Base-by-base conservation (phyloP, 2,888 invertebrate genomes). In the Darwinula stevensoni region DNA sequence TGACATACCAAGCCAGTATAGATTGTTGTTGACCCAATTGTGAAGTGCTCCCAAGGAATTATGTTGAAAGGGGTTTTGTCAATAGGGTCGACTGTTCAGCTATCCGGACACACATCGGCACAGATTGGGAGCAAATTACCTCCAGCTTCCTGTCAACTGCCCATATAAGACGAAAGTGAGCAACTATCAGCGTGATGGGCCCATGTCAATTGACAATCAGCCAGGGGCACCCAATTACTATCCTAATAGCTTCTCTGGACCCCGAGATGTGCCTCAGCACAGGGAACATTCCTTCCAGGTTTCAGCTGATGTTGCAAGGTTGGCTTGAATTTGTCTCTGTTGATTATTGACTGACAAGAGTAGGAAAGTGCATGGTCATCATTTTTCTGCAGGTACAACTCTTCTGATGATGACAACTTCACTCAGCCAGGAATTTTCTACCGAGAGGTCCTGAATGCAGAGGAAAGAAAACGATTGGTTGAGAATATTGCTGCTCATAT, bases 221-320 rank as follows among this genome's bases (percentile, higher is more conserved):
- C 68, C 65, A 4, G 73, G 71, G 15, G 71, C 73, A 3, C 91
- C 91, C 3, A 91, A 91, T 53, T 94, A 94, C 50, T 84, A 65
- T 58, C 94, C 94, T 1, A 94, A 94, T 57, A 86, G 86, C 38
- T 94, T 88, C 54, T 60, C 63, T 37, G 91, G 91, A 0, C 84
- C 88, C 0, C 36, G 41, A 17, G 62, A 65, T 39, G 41, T 47
- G 33, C 63, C 63, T 38, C 63, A 65, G 42, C 61, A 64, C 2
- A 56, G 64, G 3, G 69, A 68, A 2, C 61, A 61, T 2, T 56
- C 61, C 29, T 65, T 64, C 47, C 48, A 51, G 15, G 46, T 65
- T 2, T 53, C 59, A 33, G 86, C 80, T 1, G 78, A 84, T 45
- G 67, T 76, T 11, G 63, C 63, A 41, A 65, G 55, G 41, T 46